A percentile compares a stretch with the other conserved stretches of the same genome.
Evolutionary conservation across 2,797 vertebrate genomes (phyloP).

Genomic region (Protosalanx chinensis): DNA sequence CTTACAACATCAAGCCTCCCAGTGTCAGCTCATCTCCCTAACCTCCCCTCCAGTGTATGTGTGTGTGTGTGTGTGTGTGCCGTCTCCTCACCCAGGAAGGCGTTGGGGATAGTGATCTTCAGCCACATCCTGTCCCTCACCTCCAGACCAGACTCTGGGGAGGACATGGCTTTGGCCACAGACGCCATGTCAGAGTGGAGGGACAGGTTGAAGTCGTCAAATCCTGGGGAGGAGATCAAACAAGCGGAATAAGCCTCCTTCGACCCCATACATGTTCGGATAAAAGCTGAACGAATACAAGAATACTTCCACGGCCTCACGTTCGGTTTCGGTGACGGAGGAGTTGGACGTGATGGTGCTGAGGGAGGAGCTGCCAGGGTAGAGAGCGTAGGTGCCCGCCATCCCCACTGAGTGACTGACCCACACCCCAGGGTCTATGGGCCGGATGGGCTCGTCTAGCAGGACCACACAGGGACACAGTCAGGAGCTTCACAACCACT

Average conservation of each 20-base stretch:
- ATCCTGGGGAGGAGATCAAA: slow-evolving; percentile 62
- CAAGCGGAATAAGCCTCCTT: background rate
- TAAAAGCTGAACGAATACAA: background rate
- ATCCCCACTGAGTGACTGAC: slow-evolving; percentile 87
- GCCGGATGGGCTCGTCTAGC: slow-evolving; percentile 87
- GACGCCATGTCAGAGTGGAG: slow-evolving; percentile 92
- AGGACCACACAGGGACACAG: slow-evolving; percentile 1
- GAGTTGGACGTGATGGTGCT: slow-evolving; percentile 90
- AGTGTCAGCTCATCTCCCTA: background rate
- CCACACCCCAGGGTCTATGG: slow-evolving; percentile 91
- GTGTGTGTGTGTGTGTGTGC: too few relatives aligned
- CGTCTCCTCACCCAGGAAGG: slow-evolving; percentile 78
- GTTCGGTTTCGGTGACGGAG: slow-evolving; percentile 82
- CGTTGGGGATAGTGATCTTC: slow-evolving; percentile 92
- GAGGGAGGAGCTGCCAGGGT: slow-evolving; percentile 85
- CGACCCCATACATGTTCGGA: background rate
- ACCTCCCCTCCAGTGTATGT: background rate
- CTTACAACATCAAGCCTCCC: background rate
- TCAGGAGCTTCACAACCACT: background rate
- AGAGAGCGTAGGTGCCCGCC: slow-evolving; percentile 82
- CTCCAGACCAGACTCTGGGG: slow-evolving; percentile 89
- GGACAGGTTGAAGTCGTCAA: slow-evolving; percentile 86
- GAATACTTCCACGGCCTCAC: slow-evolving; percentile 49
- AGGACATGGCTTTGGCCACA: slow-evolving; percentile 91
- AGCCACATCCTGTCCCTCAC: slow-evolving; percentile 88